Evolutionary conservation across 2,113 vertebrate species (phyloP).

Genomic region (Empidonax alnorum): DNA sequence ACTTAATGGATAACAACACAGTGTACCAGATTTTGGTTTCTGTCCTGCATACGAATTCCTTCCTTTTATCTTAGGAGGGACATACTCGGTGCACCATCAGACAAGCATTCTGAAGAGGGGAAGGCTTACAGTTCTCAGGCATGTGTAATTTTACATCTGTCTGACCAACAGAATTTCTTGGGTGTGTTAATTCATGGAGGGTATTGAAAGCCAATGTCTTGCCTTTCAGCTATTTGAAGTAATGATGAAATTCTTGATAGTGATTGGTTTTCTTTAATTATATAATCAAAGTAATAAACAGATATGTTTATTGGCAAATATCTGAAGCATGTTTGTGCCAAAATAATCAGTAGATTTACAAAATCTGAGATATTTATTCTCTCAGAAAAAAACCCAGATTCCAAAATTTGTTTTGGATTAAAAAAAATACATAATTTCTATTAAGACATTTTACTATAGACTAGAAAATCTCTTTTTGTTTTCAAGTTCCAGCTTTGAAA

Average conservation of each 20-base stretch:
- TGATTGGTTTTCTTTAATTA: not conserved
- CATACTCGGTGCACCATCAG: not conserved
- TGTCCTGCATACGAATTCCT: not conserved
- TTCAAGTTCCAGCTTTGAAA: conserved; percentile 3
- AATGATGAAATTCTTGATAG: not conserved
- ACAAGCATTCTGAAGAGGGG: not conserved
- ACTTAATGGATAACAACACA: not conserved
- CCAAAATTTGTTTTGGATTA: not conserved
- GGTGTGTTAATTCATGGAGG: not conserved
- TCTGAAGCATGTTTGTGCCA: not conserved
- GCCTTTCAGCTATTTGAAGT: not conserved
- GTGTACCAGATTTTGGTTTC: not conserved
- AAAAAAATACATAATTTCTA: not conserved
- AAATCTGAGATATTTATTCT: not conserved
- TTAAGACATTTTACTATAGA: not conserved
- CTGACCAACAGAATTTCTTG: not conserved
- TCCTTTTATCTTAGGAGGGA: not conserved
- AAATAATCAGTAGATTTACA: not conserved
- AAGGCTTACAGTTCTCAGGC: not conserved
- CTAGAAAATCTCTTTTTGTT: conserved; percentile 17
- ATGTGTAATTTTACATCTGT: not conserved
- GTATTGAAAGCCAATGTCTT: not conserved
- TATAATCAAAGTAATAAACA: not conserved
- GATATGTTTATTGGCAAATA: not conserved
- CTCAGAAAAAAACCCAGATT: not conserved